Conservation (phyloP, 1,140 invertebrate genomes). For the Euwallacea similis region DNA sequence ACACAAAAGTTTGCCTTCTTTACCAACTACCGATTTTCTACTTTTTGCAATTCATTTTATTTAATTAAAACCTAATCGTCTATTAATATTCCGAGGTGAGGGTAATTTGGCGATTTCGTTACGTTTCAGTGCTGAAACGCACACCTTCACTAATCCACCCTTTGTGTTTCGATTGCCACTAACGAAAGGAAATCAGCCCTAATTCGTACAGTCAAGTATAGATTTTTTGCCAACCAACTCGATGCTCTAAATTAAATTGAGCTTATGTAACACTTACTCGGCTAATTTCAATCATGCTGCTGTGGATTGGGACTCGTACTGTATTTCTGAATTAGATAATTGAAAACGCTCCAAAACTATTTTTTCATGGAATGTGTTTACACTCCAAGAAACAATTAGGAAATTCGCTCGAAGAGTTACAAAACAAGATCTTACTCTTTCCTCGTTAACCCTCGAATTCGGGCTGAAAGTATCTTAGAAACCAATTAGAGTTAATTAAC, state of each 20-base stretch:
- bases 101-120: neutral
- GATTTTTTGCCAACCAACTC: constrained; percentile 6
- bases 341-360: no score
- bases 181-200: constrained; percentile 14
- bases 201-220: constrained; percentile 9
- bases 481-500: constrained; percentile 16
- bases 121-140: neutral
- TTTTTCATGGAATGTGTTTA: no score
- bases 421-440: constrained; percentile 17
- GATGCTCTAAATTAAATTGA: neutral
- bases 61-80: constrained; percentile 11
- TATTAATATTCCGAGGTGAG: neutral
- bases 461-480: constrained; percentile 7
- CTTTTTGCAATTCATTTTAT: constrained; percentile 14
- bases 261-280: no score
- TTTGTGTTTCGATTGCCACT: constrained; percentile 16
- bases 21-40: constrained; percentile 1
- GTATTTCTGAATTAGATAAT: neutral
- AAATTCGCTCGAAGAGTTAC: constrained; percentile 6
- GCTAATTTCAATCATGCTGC: no score
- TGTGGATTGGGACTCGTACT: no score
- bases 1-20: neutral
- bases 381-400: neutral
- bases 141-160: neutral
- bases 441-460: constrained; percentile 8